Conservation (phyloP, 2,113 vertebrate species). For the Verasper variegatus region DNA sequence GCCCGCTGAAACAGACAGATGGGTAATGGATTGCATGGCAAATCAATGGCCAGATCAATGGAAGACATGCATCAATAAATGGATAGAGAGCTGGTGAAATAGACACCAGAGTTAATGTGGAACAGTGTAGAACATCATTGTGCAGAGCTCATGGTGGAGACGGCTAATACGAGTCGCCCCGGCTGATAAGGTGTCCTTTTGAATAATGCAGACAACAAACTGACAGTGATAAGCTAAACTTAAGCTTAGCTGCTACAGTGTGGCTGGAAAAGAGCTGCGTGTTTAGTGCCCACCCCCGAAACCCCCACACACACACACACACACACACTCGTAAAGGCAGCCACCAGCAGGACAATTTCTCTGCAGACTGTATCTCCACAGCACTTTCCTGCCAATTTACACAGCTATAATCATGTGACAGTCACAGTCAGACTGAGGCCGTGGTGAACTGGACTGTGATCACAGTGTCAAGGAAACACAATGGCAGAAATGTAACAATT, state of each 20-base stretch:
- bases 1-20: slow-evolving; percentile 77
- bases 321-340: slow-evolving; percentile 17
- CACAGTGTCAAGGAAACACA: slow-evolving; percentile 6
- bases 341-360: not conserved
- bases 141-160: slow-evolving; percentile 43
- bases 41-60: slow-evolving; percentile 79
- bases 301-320: not conserved
- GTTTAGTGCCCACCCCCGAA: slow-evolving; percentile 36
- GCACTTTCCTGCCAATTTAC: slow-evolving; percentile 28
- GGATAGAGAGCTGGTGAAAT: slow-evolving; percentile 78
- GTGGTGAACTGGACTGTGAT: slow-evolving; percentile 17
- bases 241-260: slow-evolving; percentile 51
- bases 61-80: slow-evolving; percentile 79
- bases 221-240: slow-evolving; percentile 62
- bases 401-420: slow-evolving; percentile 40
- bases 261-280: slow-evolving; percentile 6
- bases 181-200: slow-evolving; percentile 70
- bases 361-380: slow-evolving; percentile 10
- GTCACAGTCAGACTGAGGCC: not conserved
- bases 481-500: not conserved
- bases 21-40: slow-evolving; percentile 79
- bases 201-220: slow-evolving; percentile 71
- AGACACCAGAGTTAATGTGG: slow-evolving; percentile 69
- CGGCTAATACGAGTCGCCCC: slow-evolving; percentile 42
- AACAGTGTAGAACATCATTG: slow-evolving; percentile 56